Percentiles rank a stretch among this genome's conserved stretches.
These are phyloP conservation scores for Bombus confusus DNA, from an alignment of 1,140 invertebrate species.

Conservation along the genomic window DNA sequence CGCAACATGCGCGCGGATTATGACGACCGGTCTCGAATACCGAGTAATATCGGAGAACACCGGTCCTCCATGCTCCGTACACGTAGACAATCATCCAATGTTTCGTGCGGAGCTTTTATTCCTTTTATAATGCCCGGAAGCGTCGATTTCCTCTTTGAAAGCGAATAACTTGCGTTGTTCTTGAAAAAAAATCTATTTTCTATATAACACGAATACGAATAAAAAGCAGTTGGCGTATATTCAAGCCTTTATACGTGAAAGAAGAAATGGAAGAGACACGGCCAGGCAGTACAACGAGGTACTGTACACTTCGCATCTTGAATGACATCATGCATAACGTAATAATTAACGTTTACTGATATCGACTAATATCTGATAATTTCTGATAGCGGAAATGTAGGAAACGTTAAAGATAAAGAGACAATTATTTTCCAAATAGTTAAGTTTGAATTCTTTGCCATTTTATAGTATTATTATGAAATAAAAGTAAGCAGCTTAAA, in stretches of 20 bases:
- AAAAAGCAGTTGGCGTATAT: neutral
- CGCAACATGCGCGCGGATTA: constrained; percentile 54
- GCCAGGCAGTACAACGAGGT: no score
- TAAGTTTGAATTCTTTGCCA: neutral
- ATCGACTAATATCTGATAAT: neutral
- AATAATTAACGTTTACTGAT: neutral
- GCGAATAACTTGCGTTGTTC: neutral
- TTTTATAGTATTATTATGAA: neutral
- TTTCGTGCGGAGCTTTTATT: neutral
- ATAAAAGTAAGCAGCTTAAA: no score
- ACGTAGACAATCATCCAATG: neutral
- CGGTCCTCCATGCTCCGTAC: no score
- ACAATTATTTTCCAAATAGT: neutral
- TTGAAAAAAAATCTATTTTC: neutral
- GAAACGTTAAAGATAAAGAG: neutral
- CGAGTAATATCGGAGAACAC: constrained; percentile 46
- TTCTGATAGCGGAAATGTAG: neutral
- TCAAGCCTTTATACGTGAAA: neutral
- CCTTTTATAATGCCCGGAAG: neutral
- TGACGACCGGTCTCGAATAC: constrained; percentile 12
- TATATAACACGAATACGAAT: neutral
- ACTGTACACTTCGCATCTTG: fast-evolving
- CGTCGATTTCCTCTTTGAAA: neutral
- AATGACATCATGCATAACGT: neutral
- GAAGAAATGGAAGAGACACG: no score